phyloP scores from a whole-genome alignment of 2,888 invertebrate genomes.

The Stenchaetothrips biformis region DNA sequence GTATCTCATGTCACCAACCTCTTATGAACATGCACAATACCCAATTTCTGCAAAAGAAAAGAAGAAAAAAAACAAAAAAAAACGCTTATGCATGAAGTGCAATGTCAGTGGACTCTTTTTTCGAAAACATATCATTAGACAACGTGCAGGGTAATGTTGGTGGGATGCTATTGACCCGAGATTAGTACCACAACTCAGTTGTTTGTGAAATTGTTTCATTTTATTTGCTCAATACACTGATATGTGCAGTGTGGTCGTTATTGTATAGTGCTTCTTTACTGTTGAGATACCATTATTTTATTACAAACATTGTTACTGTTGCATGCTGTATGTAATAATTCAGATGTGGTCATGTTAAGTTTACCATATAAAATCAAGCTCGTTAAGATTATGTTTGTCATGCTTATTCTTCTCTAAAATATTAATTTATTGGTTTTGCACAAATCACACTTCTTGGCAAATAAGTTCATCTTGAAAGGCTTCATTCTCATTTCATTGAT shows the following conservation, averaged over 20 bases:
- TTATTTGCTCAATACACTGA: slow-evolving; percentile 10
- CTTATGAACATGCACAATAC: too few species aligned
- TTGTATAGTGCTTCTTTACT: slow-evolving; percentile 9
- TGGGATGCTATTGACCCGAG: background rate
- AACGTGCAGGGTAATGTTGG: background rate
- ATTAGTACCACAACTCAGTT: background rate
- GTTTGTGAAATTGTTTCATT: background rate
- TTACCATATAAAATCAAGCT: background rate
- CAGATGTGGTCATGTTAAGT: background rate
- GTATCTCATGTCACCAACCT: background rate
- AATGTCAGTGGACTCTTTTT: too few species aligned
- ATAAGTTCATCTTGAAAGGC: background rate
- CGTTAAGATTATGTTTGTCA: background rate
- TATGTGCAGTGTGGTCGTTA: slow-evolving; percentile 1
- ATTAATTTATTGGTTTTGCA: background rate
- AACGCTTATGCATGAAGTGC: too few species aligned
- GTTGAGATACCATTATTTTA: slow-evolving; percentile 13
- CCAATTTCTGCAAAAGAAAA: too few species aligned
- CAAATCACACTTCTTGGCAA: background rate
- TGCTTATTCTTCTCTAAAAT: background rate
- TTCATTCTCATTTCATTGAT: background rate
- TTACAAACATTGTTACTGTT: background rate
- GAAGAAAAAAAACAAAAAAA: too few species aligned
- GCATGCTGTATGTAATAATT: slow-evolving; percentile 2
- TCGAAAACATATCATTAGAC: background rate